These are phyloP conservation scores for Bos indicus DNA, from an alignment of 2,113 vertebrate species.

Conservation along the genomic window DNA sequence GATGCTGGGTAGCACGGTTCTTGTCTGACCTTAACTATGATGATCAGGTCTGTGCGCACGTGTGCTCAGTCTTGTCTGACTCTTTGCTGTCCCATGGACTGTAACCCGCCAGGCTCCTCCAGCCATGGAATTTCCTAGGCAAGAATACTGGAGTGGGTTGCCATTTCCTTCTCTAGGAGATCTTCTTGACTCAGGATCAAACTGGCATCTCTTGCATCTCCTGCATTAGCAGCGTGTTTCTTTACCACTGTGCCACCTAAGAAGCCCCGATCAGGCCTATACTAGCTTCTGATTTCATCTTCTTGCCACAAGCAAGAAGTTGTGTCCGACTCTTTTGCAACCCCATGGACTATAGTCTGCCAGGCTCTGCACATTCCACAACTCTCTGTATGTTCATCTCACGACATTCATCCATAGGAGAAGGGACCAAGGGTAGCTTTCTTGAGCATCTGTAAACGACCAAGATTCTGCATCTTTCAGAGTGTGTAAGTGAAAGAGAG, in stretches of 20 bases:
- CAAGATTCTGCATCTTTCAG: not conserved
- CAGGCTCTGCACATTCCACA: not conserved
- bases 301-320: not conserved
- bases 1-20: not conserved
- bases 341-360: not conserved
- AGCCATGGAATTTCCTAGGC: not conserved
- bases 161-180: not conserved
- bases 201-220: not conserved
- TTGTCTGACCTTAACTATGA: not conserved
- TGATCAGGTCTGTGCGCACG: not conserved
- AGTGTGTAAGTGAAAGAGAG: not conserved
- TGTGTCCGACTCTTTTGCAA: not conserved
- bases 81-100: not conserved
- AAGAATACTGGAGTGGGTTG: not conserved
- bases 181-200: not conserved
- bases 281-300: not conserved
- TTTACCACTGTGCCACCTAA: not conserved
- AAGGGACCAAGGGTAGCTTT: not conserved
- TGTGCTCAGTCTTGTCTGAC: not conserved
- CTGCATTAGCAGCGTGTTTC: not conserved
- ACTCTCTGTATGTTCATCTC: not conserved
- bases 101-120: not conserved
- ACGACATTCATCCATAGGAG: accelerated
- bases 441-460: not conserved
- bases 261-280: not conserved